These are phyloP conservation scores for Tachycineta bicolor DNA, from an alignment of 2,113 vertebrate genomes.

Conservation along the genomic window DNA sequence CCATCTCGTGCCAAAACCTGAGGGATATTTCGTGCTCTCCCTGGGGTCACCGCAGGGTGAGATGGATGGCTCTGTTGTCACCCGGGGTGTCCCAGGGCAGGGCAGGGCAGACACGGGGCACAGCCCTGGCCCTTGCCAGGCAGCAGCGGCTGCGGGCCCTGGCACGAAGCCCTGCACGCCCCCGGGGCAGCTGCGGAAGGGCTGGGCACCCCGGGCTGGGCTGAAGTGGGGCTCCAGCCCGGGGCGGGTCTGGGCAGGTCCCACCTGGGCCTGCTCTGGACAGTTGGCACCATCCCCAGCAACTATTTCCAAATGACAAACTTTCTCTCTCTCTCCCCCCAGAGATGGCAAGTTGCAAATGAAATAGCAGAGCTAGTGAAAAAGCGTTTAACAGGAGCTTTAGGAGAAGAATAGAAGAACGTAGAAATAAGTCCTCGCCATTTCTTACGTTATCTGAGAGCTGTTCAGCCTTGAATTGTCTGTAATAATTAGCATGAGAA, in stretches of 20 bases:
- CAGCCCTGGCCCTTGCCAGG: neutral
- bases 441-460: conserved; percentile 52
- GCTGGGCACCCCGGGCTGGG: neutral
- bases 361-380: neutral
- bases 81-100: neutral
- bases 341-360: neutral
- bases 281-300: neutral
- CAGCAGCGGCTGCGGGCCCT: fast-evolving
- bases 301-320: neutral
- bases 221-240: neutral
- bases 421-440: neutral
- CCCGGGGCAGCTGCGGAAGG: neutral
- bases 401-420: conserved; percentile 6
- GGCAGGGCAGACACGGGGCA: neutral
- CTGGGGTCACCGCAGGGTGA: neutral
- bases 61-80: neutral
- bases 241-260: fast-evolving
- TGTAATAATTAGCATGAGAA: conserved; percentile 76
- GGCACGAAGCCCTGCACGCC: neutral
- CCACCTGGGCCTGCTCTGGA: neutral
- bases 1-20: neutral
- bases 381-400: conserved; percentile 46
- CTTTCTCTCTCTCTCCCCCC: neutral
- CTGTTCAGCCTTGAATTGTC: conserved; percentile 68
- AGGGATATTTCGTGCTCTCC: fast-evolving